Evolutionary conservation across 1,140 invertebrate genomes (phyloP), one percentile per base, ranked within the genome.

Genomic region (Bombus turneri): DNA sequence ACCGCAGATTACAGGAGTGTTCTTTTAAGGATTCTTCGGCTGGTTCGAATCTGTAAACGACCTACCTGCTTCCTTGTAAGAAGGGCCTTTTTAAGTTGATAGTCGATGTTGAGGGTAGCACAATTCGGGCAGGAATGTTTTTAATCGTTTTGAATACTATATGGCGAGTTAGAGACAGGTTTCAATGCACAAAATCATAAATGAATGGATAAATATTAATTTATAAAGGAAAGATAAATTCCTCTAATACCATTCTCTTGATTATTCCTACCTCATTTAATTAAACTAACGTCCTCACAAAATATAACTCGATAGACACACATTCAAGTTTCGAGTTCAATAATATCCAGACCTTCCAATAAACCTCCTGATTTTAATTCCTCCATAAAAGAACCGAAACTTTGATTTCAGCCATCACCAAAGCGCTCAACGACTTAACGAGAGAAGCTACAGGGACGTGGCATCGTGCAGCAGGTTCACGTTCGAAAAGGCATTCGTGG

Each of bases 1-100:
- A 90, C 87, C 79, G 68, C 87, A 87, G 78, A 59, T 77, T 68
- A 72, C 66, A 68, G 66, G 39, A 86, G 83, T 72, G 85, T 81
- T 77, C 80, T 87, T 84, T 86, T 83, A 80, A 74, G 78, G 79
- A 43, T 74, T 53, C 78, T 43, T 22, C 37, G 43, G 75, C 13
- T 77, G 6, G 31, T 18, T 59, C 31, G 22, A 31, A 43, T 41
- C 39, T 31, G 10, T 77, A 68, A 79, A 69, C 77, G 77, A 39
- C 31, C 41, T 37, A 68, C 64, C 12, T 18, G 62, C 12, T 62
- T 77, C 22, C 28, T 10, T 13, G 66, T 39, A 28, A 28, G 34
- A 12, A 31, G n/a, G 2, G 13, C 22, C 57, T 39, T 59, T 28
- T 31, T 8, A 1, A 31, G 0, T 5, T 1, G 25, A 25, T 25